Evolutionary conservation across 2,888 invertebrate species (phyloP).

Genomic region (Dascillus cervinus): DNA sequence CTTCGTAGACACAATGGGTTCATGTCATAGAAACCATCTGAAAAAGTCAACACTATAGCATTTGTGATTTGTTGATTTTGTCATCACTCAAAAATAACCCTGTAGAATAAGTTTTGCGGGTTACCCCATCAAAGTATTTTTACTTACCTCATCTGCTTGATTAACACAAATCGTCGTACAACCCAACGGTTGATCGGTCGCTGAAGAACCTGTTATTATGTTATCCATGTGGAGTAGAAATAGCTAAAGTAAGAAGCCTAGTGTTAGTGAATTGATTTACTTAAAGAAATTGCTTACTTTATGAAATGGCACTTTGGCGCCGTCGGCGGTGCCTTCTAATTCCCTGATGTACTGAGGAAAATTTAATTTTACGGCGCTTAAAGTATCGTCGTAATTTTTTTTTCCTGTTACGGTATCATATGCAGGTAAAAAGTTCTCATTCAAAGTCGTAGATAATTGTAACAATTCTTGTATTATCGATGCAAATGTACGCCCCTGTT

Average conservation of each 20-base stretch:
- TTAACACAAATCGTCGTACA: conserved; percentile 73
- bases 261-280: no score
- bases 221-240: conserved; percentile 82
- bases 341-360: conserved; percentile 80
- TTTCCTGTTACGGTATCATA: conserved; percentile 65
- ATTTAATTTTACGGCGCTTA: conserved; percentile 57
- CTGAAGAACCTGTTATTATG: conserved; percentile 57
- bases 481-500: conserved; percentile 72
- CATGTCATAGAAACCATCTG: no score
- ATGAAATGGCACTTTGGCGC: conserved; percentile 73
- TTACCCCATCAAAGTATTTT: no score
- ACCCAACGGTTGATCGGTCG: conserved; percentile 53
- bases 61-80: no score
- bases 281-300: no score
- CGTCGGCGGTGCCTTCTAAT: conserved; percentile 78
- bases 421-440: conserved; percentile 60
- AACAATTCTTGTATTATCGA: conserved; percentile 66
- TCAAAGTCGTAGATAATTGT: conserved; percentile 50
- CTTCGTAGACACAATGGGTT: no score
- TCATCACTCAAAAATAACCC: no score
- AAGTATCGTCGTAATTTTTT: conserved; percentile 65
- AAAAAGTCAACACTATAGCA: no score
- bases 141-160: conserved; percentile 57
- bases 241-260: no score
- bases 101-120: no score